These are phyloP conservation scores for Crypturellus tataupa DNA, from an alignment of 2,797 vertebrate genomes.

Conservation along the genomic window DNA sequence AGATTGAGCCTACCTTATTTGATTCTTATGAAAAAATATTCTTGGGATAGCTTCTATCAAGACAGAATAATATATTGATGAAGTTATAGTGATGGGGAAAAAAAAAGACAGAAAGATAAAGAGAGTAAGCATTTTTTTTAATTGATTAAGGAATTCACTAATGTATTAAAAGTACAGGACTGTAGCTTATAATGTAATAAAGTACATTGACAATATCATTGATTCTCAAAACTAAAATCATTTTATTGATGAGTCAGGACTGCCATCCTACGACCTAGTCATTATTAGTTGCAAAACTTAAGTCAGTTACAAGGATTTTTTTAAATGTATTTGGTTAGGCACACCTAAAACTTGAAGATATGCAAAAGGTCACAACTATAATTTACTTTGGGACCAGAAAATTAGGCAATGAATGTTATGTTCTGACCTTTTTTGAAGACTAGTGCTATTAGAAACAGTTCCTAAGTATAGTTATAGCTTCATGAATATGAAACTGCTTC, in stretches of 20 bases:
- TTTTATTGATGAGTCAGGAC: background rate
- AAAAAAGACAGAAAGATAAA: background rate
- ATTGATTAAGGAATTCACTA: background rate
- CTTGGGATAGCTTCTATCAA: background rate
- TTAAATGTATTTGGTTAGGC: background rate
- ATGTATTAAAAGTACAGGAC: background rate
- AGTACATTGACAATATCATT: background rate
- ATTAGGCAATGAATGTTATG: background rate
- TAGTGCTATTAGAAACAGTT: background rate
- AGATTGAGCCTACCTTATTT: background rate
- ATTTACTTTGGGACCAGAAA: conserved; percentile 7
- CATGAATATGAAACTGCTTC: background rate
- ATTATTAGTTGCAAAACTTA: background rate
- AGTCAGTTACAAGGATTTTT: background rate
- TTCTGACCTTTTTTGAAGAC: conserved; percentile 27
- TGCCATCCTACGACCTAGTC: background rate
- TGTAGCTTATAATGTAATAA: background rate
- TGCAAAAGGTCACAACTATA: conserved; percentile 18
- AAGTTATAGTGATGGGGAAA: background rate
- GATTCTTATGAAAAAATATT: background rate
- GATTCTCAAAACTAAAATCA: background rate
- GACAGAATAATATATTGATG: background rate
- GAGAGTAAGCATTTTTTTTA: rapidly evolving
- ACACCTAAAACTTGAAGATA: background rate
- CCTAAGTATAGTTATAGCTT: background rate